Conservation (phyloP, 2,113 vertebrate genomes). For the Meriones unguiculatus region DNA sequence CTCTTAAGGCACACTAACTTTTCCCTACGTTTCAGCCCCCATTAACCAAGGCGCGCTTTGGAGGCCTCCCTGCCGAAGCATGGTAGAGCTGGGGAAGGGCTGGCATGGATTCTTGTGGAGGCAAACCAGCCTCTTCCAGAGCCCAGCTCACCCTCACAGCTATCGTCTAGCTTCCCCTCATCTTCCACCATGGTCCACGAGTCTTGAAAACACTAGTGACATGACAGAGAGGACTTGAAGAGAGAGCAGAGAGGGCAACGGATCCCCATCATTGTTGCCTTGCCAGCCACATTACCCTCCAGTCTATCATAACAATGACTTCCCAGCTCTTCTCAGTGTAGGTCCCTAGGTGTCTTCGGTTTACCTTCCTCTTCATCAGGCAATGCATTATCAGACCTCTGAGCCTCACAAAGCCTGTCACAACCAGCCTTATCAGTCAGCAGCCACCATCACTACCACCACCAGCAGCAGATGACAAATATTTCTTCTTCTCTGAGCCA, state of each 20-base stretch:
- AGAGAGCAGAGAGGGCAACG: not conserved
- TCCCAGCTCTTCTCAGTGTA: not conserved
- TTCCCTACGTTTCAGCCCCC: not conserved
- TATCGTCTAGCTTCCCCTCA: not conserved
- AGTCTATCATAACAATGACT: not conserved
- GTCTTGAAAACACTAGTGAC: not conserved
- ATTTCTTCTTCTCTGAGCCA: not conserved
- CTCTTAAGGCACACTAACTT: not conserved
- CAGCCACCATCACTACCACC: not conserved
- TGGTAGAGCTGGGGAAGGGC: not conserved
- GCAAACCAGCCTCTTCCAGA: not conserved
- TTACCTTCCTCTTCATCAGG: not conserved
- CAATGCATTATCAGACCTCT: not conserved
- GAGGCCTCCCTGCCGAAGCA: too few species aligned
- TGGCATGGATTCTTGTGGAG: not conserved
- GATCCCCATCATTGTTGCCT: rapidly evolving
- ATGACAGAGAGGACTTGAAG: not conserved
- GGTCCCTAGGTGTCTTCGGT: rapidly evolving
- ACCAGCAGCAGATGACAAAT: rapidly evolving
- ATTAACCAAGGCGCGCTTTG: not conserved
- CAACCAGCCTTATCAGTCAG: not conserved
- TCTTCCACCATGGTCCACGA: not conserved
- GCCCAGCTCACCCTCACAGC: not conserved
- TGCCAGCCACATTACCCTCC: too few species aligned
- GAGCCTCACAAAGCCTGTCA: not conserved